phyloP scores from a whole-genome alignment of 2,888 invertebrate species.

The Oxytorus armatus region DNA sequence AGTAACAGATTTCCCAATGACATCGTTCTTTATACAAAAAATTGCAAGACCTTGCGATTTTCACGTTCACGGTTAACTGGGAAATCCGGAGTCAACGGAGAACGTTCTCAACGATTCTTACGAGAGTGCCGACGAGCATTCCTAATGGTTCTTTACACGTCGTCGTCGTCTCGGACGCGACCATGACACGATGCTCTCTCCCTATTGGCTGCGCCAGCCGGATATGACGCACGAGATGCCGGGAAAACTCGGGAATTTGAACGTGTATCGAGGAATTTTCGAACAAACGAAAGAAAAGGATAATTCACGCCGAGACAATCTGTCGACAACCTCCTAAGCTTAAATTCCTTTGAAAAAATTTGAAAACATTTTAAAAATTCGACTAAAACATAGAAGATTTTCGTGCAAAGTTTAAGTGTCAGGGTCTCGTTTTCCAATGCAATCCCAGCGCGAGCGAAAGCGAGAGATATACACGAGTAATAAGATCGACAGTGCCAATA shows the following conservation, averaged over 20 bases:
- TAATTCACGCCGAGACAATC: too few relatives aligned
- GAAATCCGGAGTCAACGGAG: conserved; percentile 24
- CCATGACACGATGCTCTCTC: conserved; percentile 63
- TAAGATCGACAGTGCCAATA: conserved; percentile 63
- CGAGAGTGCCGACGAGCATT: background rate
- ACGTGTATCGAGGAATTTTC: too few relatives aligned
- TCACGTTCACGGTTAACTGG: conserved; percentile 61
- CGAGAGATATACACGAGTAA: conserved; percentile 11
- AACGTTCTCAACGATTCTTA: background rate
- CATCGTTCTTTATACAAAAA: background rate
- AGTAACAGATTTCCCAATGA: background rate
- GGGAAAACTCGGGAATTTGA: conserved; percentile 29
- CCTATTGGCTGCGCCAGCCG: conserved; percentile 53
- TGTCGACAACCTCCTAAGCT: too few relatives aligned
- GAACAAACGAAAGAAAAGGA: conserved; percentile 4
- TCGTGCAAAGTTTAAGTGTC: conserved; percentile 71
- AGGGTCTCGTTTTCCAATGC: conserved; percentile 71
- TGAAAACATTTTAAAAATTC: conserved; percentile 61
- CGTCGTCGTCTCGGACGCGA: conserved; percentile 24
- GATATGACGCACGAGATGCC: conserved; percentile 57
- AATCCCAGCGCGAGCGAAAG: background rate
- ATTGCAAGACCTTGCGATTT: conserved; percentile 31
- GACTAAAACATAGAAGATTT: conserved; percentile 70
- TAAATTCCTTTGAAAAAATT: too few relatives aligned
- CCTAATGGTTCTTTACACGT: background rate